A percentile compares a stretch with the other conserved stretches of the same genome.
These are phyloP conservation scores for Ceratotherium simum DNA, from an alignment of 2,113 vertebrate genomes.

Conservation along the genomic window DNA sequence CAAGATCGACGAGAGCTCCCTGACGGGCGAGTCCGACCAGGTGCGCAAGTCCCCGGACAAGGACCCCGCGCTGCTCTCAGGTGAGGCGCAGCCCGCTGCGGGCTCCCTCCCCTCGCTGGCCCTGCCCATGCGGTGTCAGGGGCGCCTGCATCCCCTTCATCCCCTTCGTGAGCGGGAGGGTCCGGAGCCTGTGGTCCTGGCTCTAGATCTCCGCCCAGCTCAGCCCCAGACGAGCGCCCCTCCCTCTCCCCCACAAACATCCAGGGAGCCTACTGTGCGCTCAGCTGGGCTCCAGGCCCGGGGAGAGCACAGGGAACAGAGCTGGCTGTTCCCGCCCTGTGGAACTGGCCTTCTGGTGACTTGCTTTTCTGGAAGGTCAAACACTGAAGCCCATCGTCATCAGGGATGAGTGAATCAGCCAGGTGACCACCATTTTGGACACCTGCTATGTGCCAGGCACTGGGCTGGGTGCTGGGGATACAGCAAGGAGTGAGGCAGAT, in stretches of 20 bases:
- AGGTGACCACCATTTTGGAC: not conserved
- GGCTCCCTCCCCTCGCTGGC: not conserved
- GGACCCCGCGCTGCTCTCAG: conserved; percentile 98
- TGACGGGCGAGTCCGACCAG: conserved; percentile 99
- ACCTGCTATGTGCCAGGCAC: not conserved
- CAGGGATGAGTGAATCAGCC: not conserved
- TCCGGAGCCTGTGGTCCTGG: not conserved
- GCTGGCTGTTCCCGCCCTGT: accelerated
- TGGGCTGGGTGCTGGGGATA: not conserved
- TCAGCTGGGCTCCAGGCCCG: not conserved
- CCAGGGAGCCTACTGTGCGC: not conserved
- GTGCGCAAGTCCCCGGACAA: conserved; percentile 96
- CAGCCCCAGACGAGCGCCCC: not conserved
- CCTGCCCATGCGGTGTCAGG: accelerated
- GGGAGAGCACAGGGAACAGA: not conserved
- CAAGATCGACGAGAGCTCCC: conserved; percentile 98
- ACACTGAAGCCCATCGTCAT: not conserved
- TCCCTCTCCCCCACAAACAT: not conserved
- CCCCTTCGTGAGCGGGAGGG: not conserved
- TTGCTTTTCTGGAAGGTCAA: not conserved
- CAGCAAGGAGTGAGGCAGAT: not conserved
- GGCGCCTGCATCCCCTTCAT: accelerated
- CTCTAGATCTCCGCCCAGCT: not conserved
- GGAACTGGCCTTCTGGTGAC: not conserved
- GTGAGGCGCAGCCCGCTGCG: conserved; percentile 82